Base-by-base conservation (phyloP, 2,888 invertebrate genomes). In the Mythimna vitellina region DNA sequence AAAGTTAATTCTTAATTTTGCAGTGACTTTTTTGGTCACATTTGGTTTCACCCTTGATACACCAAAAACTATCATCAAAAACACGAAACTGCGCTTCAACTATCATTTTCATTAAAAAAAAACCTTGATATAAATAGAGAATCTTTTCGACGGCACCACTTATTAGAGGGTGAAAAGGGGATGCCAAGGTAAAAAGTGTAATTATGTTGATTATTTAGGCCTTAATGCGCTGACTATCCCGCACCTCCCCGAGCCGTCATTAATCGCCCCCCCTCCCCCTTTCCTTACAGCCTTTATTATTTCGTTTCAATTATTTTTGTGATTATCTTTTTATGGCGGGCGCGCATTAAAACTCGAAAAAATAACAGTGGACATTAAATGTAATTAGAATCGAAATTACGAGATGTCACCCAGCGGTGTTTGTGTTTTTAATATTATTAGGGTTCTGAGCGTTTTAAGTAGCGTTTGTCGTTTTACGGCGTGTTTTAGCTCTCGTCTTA, bases 291-390 rank as follows among this genome's bases (percentile, higher is more conserved):
- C 93, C 93, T 95, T 95, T 95, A 96, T 95, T 95, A 96, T 96
- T 96, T 96, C 96, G 95, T 95, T 96, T 96, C 95, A 96, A 96
- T 96, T 96, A 96, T 96, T 95, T 96, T 96, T 93, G 95, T 96
- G 95, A 96, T 96, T 96, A 96, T 96, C 95, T 96, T 96, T 96
- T 96, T 96, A 96, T 94, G 94, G 95, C 94, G 90, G 91, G 92
- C 89, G 90, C 90, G 92, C 95, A 95, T 96, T 95, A 95, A 95
- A 95, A 95, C 93, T 94, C 93, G 92, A 93, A 95, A 96, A 95
- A 96, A 95, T 94, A 95, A 94, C 94, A 93, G 92, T 91, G 90
- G 92, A 92, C 94, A 94, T 96, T 95, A 95, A 94, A 93, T 84
- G 93, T 95, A 95, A 96, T 95, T 95, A 95, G 94, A 93, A 94